Evolutionary conservation across 2,888 invertebrate genomes (phyloP), one percentile per base, ranked within the genome.

Genomic region (Stenodera caucasica): DNA sequence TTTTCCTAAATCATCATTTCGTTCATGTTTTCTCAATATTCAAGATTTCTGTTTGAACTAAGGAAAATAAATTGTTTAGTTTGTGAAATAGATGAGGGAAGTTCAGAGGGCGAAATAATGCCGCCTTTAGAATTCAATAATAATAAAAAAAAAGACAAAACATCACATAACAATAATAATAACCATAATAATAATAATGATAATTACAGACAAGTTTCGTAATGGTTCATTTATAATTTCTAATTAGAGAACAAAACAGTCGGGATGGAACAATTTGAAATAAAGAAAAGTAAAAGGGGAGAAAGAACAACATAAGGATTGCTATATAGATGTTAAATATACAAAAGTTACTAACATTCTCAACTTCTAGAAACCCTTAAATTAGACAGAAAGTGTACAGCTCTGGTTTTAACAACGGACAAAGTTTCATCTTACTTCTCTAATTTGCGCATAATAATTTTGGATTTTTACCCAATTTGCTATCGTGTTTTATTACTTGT

Each of bases 11-110:
- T 26, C 26, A 8, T 37, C 37, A 37, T 37, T 37, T 37, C 2
- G 37, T 2, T 8, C 15, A 30, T 55, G 57, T 49, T 50, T 49
- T 14, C 7, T 11, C 72, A 75, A 76, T 75, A 77, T 76, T 76
- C 74, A 76, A 67, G 70, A 73, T 72, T 71, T 71, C 69, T 74
- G 72, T 74, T 76, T 75, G 74, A 75, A 72, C 73, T 77, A 75
- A 77, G 74, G 75, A 73, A 76, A 77, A 77, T 77, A 77, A 77
- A 77, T 77, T 75, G 75, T 76, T 75, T 73, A 72, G 70, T 70
- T 70, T 75, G 73, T 75, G 76, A 75, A 76, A 77, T 76, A 71
- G 74, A 77, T 76, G 76, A 75, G 71, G 72, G 69, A 68, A 73
- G 74, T 73, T 74, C 72, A 72, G 68, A 67, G 70, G 68, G 67